Evolutionary conservation across 2,113 vertebrate genomes (phyloP).

Genomic region (Prionailurus viverrinus): DNA sequence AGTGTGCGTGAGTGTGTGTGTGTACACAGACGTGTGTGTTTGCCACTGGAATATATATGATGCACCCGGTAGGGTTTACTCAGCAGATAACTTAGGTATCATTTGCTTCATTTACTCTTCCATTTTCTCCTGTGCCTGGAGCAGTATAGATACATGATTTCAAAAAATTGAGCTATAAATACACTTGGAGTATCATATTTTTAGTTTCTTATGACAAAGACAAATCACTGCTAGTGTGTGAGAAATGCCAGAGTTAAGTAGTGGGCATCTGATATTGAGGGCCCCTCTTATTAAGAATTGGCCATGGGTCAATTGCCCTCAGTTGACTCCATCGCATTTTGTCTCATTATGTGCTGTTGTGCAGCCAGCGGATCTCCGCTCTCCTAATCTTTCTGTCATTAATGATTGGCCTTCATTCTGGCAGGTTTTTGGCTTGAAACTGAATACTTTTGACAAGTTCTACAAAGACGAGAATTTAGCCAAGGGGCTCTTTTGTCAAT

Average conservation of each 20-base stretch:
- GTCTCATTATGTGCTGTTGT: conserved; percentile 68
- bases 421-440: conserved; percentile 86
- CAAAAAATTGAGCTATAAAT: conserved; percentile 5
- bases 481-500: conserved; percentile 82
- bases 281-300: not conserved
- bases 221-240: not conserved
- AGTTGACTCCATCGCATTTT: conserved; percentile 67
- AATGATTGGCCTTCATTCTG: conserved; percentile 81
- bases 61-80: not conserved
- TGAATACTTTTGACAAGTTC: conserved; percentile 82
- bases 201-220: conserved; percentile 31
- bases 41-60: not conserved
- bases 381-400: conserved; percentile 83
- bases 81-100: not conserved
- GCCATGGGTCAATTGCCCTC: conserved; percentile 46
- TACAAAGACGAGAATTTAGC: conserved; percentile 83
- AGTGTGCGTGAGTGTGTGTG: too few relatives aligned
- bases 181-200: not conserved
- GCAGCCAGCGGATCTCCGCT: conserved; percentile 71
- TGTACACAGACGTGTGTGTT: not conserved
- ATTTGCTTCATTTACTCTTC: not conserved
- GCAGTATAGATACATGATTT: not conserved
- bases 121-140: not conserved
- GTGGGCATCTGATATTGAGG: conserved; percentile 43
- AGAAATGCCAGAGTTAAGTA: conserved; percentile 31